A percentile compares a stretch with the other conserved stretches of the same genome.
These are phyloP conservation scores for Cladopsammia gracilis DNA, from an alignment of 64 coral and sea anemone genomes.

Conservation along the genomic window DNA sequence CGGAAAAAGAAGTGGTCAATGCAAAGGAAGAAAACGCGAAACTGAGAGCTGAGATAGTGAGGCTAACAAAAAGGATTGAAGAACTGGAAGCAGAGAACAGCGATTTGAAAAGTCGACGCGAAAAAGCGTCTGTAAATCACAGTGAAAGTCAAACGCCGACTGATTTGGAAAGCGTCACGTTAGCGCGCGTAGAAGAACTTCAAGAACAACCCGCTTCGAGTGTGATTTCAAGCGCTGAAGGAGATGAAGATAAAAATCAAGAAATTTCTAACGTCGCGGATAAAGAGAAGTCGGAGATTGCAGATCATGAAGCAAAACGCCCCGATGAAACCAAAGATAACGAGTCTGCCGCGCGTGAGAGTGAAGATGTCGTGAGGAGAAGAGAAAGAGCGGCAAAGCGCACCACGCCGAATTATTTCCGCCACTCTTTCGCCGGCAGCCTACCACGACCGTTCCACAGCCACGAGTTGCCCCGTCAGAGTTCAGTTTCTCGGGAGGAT, in stretches of 20 bases:
- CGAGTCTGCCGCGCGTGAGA: background rate
- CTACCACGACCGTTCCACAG: constrained; percentile 60
- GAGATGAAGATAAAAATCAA: background rate
- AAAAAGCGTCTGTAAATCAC: constrained; percentile 17
- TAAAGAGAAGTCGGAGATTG: background rate
- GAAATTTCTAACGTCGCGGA: background rate
- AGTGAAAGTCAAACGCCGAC: constrained; percentile 6
- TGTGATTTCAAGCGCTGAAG: background rate
- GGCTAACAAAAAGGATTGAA: constrained; percentile 45
- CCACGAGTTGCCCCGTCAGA: background rate
- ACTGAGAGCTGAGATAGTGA: constrained; percentile 44
- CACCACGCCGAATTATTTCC: constrained; percentile 52
- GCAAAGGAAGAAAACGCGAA: constrained; percentile 65
- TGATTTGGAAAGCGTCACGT: constrained; percentile 22
- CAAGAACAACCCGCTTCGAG: constrained; percentile 31
- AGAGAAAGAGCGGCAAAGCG: constrained; percentile 43
- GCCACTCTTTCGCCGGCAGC: constrained; percentile 71
- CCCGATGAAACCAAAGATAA: background rate
- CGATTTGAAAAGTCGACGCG: constrained; percentile 13
- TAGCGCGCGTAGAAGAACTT: constrained; percentile 15
- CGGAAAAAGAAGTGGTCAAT: constrained; percentile 3
- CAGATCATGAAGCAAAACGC: background rate
- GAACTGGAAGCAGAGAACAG: constrained; percentile 58
- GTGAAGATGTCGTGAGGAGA: background rate
- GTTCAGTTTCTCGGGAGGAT: background rate